Evolutionary conservation across 2,797 vertebrate species (phyloP), one percentile per base, ranked within the genome.

Genomic region (Trematomus bernacchii): DNA sequence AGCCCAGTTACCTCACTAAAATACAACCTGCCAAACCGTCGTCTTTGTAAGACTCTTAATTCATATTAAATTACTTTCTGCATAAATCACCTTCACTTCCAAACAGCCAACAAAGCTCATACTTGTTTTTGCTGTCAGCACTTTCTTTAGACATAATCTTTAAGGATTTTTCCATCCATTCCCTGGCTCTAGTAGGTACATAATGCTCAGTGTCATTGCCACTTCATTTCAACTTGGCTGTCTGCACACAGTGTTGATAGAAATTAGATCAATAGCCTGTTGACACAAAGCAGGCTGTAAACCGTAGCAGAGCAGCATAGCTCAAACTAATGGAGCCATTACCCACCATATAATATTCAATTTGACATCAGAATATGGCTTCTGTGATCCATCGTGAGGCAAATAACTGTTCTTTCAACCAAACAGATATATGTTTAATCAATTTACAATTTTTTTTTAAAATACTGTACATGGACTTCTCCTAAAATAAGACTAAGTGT

Each of bases 1-100:
- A 76, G 37, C 67, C 65, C 61, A 44, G 70, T 91, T 86, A 86
- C 82, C 66, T 90, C 87, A 91, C 67, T 72, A 37, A 37, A 37
- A 37, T 21, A 19, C 53, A 46, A 52, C 67, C 71, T 37, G 87
- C 91, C 90, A 92, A 85, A 58, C 82, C 69, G 80, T 58, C 76
- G 7, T 73, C 82, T 86, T 66, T 69, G 51, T 54, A 67, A 77
- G 62, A 74, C 81, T 71, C 62, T 66, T 73, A 78, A 79, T 82
- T 89, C 81, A 65, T 85, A 80, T 87, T 85, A 81, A 85, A 89
- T 90, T 70, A 86, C 80, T 55, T 51, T 10, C 40, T 33, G 50
- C 72, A 91, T 90, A 83, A 90, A 88, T 90, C 85, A 81, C 77
- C 58, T 66, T 72, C 51, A 15, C 62, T 75, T 71, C 59, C 77